Percentiles rank a stretch among this genome's conserved stretches.
Evolutionary conservation across 2,888 invertebrate genomes (phyloP).

Genomic region (Pristionchus arcanus): DNA sequence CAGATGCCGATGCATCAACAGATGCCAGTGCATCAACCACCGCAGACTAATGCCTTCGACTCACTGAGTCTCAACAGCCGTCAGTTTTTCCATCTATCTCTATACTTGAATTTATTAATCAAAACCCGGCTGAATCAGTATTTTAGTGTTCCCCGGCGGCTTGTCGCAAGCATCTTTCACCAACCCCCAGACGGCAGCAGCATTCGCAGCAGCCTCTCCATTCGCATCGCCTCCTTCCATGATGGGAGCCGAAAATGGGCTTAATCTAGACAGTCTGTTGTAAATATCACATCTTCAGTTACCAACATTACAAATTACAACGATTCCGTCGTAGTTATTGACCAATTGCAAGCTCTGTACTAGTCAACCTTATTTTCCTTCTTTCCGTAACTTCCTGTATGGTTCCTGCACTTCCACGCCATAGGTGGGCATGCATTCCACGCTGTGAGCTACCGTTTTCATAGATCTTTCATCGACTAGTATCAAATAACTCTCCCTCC

Average conservation of each 20-base stretch:
- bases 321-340: background rate
- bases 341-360: background rate
- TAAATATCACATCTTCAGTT: background rate
- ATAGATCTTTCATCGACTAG: too few relatives aligned
- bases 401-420: too few relatives aligned
- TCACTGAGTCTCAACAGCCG: slow-evolving; percentile 52
- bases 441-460: too few relatives aligned
- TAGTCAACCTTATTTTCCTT: background rate
- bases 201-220: slow-evolving; percentile 55
- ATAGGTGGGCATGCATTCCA: too few relatives aligned
- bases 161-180: background rate
- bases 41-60: slow-evolving; percentile 49
- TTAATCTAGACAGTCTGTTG: slow-evolving; percentile 50
- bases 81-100: background rate
- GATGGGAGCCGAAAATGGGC: background rate
- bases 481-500: too few relatives aligned
- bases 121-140: background rate
- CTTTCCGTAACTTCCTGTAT: background rate
- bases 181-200: slow-evolving; percentile 31
- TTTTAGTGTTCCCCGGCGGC: slow-evolving; percentile 55
- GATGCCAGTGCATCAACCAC: background rate
- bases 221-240: background rate
- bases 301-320: background rate
- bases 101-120: background rate
- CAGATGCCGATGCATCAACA: background rate